Evolutionary conservation across 2,888 invertebrate genomes (phyloP).

Genomic region (Orthosia incerta): DNA sequence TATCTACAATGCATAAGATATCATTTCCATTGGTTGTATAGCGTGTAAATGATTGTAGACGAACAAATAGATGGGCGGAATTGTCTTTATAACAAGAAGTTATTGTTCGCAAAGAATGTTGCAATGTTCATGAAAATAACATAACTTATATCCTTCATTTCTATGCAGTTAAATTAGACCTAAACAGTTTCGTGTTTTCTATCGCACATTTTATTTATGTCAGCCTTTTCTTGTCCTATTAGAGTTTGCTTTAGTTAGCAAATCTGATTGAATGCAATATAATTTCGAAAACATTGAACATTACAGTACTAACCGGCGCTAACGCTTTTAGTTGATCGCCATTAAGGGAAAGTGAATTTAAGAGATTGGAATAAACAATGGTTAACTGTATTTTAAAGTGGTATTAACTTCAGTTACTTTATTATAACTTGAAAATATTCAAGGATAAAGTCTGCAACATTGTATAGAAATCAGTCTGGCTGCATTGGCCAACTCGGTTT

Average conservation of each 20-base stretch:
- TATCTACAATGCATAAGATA: constrained; percentile 40
- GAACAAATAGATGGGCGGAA: constrained; percentile 48
- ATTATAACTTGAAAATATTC: constrained; percentile 40
- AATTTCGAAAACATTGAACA: constrained; percentile 53
- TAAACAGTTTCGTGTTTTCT: constrained; percentile 49
- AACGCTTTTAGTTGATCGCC: constrained; percentile 46
- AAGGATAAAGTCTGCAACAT: constrained; percentile 49
- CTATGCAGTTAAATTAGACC: constrained; percentile 23
- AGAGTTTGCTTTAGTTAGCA: constrained; percentile 46
- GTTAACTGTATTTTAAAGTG: constrained; percentile 27
- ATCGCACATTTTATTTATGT: constrained; percentile 41
- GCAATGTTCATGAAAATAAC: constrained; percentile 20
- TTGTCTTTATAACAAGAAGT: constrained; percentile 44
- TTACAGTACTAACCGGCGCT: constrained; percentile 25
- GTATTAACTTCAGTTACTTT: constrained; percentile 14
- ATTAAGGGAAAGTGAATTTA: constrained; percentile 44
- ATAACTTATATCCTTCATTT: constrained; percentile 19
- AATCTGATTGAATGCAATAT: constrained; percentile 54
- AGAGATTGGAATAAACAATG: constrained; percentile 36
- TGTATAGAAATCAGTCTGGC: constrained; percentile 35
- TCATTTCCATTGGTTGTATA: constrained; percentile 46
- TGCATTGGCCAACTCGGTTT: constrained; percentile 58
- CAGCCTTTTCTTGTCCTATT: constrained; percentile 41
- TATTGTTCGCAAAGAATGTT: constrained; percentile 48
- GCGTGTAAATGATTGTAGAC: constrained; percentile 37